Evolutionary conservation across 2,888 invertebrate species (phyloP).

Genomic region (Cheilosia grossa): DNA sequence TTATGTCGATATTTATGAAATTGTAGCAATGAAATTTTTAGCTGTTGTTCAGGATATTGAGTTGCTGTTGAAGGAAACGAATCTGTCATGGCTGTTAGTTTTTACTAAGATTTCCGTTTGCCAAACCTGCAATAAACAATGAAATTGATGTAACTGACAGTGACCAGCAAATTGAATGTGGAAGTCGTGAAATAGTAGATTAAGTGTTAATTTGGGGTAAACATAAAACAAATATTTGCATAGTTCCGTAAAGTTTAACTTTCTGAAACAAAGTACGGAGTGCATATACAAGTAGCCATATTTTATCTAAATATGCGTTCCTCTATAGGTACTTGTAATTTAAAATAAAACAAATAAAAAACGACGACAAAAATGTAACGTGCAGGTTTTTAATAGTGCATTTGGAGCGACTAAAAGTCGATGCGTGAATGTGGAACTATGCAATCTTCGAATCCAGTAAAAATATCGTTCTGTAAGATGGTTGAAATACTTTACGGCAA

Average conservation of each 20-base stretch:
- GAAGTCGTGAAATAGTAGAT: neutral
- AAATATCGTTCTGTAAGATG: constrained; percentile 21
- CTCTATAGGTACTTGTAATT: too few species aligned
- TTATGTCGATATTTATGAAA: constrained; percentile 48
- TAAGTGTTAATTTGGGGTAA: neutral
- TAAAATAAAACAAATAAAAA: neutral
- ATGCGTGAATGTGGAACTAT: constrained; percentile 28
- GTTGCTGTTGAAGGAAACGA: constrained; percentile 17
- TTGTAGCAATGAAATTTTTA: constrained; percentile 50
- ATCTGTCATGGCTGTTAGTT: constrained; percentile 43
- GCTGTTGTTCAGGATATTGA: constrained; percentile 26
- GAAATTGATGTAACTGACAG: too few species aligned
- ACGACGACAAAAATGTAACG: neutral
- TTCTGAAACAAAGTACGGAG: too few species aligned
- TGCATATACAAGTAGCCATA: neutral
- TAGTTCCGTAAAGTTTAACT: neutral
- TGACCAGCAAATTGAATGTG: neutral
- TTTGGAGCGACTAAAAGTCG: constrained; percentile 14
- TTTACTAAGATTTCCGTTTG: neutral
- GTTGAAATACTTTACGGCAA: constrained; percentile 36
- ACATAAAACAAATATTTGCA: neutral
- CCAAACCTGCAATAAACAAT: constrained; percentile 19
- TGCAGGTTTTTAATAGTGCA: neutral
- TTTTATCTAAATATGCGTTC: too few species aligned
- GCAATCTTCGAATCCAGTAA: constrained; percentile 49